Percentiles rank a stretch among this genome's conserved stretches.
phyloP scores from a whole-genome alignment of 2,113 vertebrate genomes.

The Chinchilla lanigera region DNA sequence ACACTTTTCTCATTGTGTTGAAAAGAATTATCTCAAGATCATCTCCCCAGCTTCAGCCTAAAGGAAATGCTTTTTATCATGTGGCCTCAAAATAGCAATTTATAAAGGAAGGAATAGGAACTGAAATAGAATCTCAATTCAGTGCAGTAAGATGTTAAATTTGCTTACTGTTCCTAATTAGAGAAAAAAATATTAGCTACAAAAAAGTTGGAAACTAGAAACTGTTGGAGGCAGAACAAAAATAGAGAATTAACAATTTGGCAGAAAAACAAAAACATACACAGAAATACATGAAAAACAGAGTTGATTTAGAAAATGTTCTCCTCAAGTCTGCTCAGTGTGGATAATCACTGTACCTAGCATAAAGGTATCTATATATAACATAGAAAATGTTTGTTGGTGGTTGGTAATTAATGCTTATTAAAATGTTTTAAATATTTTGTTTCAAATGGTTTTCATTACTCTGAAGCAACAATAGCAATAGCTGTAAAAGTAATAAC shows the following conservation, averaged over 20 bases:
- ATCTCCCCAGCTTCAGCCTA: conserved; percentile 38
- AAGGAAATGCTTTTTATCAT: conserved; percentile 28
- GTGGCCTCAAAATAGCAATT: conserved; percentile 56
- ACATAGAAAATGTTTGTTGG: conserved; percentile 2
- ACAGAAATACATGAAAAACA: conserved; percentile 59
- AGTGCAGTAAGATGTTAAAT: conserved; percentile 15
- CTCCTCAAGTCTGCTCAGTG: not conserved
- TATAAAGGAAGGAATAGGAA: conserved; percentile 53
- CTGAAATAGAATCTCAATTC: not conserved
- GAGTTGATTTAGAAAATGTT: conserved; percentile 46
- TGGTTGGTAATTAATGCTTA: conserved; percentile 43
- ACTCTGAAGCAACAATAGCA: not conserved
- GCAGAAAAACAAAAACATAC: conserved; percentile 53
- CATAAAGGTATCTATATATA: not conserved
- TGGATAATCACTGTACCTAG: not conserved
- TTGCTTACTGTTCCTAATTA: conserved; percentile 77
- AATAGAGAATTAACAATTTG: conserved; percentile 72
- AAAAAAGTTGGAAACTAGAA: conserved; percentile 67
- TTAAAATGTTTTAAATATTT: conserved; percentile 42
- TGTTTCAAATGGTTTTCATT: conserved; percentile 46
- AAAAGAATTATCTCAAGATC: conserved; percentile 32
- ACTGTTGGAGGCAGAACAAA: conserved; percentile 62
- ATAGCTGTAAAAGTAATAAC: conserved; percentile 37
- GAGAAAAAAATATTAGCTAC: conserved; percentile 67
- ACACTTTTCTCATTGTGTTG: conserved; percentile 51